These are phyloP conservation scores for Prostheceraeus crozeri DNA, from an alignment of 2,888 invertebrate genomes.

Conservation along the genomic window DNA sequence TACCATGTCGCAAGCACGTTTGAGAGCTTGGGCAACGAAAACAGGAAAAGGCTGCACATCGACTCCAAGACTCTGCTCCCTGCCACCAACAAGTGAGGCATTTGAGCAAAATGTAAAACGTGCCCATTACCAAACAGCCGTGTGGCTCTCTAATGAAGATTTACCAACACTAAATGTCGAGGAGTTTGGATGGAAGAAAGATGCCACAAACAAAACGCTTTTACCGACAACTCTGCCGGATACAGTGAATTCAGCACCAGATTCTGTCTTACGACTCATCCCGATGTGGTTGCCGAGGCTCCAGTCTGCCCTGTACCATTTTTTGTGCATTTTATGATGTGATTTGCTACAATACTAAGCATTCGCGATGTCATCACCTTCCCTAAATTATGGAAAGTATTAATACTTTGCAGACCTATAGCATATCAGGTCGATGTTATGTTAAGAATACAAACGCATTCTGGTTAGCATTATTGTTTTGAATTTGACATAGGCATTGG, in stretches of 20 bases:
- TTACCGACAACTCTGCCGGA: too few species aligned
- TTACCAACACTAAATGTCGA: constrained; percentile 1
- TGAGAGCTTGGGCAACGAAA: background rate
- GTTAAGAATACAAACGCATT: too few species aligned
- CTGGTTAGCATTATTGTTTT: too few species aligned
- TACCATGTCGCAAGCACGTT: constrained; percentile 1
- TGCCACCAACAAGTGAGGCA: constrained; percentile 11
- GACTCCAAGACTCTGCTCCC: constrained; percentile 8
- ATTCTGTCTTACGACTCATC: constrained; percentile 5
- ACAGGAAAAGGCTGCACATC: background rate
- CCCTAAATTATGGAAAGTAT: too few species aligned
- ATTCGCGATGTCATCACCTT: too few species aligned
- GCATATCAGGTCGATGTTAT: too few species aligned
- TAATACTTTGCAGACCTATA: too few species aligned
- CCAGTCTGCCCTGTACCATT: too few species aligned
- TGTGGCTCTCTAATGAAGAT: background rate
- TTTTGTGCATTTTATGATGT: too few species aligned
- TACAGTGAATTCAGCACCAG: background rate
- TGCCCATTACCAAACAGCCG: constrained; percentile 10
- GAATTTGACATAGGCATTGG: too few species aligned
- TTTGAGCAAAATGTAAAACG: constrained; percentile 10
- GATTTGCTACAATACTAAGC: too few species aligned
- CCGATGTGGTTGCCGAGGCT: constrained; percentile 24
- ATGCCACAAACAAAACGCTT: too few species aligned
- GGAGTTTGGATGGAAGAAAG: constrained; percentile 7